phyloP scores from a whole-genome alignment of 2,888 invertebrate species.

The Macroteleia sp. region DNA sequence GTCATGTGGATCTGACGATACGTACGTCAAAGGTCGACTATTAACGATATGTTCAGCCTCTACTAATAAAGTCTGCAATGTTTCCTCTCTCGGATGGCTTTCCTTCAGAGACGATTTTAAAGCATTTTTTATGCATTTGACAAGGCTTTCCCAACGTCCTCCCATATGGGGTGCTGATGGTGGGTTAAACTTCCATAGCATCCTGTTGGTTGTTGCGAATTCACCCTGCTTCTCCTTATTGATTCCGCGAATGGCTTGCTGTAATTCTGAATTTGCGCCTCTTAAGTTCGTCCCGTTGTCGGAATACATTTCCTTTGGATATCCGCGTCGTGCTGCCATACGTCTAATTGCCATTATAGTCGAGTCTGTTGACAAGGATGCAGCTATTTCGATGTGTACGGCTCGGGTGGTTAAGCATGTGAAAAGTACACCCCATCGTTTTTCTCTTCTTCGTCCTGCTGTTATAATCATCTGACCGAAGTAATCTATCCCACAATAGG shows the following conservation, averaged over 20 bases:
- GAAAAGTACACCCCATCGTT: constrained; percentile 65
- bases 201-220: no score
- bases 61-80: background rate
- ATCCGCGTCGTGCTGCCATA: no score
- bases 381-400: constrained; percentile 61
- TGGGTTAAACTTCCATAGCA: background rate
- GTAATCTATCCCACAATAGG: background rate
- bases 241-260: no score
- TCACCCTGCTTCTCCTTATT: no score
- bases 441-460: no score
- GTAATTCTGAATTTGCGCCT: no score
- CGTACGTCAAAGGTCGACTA: background rate
- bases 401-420: constrained; percentile 64
- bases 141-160: background rate
- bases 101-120: background rate
- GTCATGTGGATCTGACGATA: background rate
- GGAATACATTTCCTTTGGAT: no score
- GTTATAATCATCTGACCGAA: no score
- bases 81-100: background rate
- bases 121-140: background rate
- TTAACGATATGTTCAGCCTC: background rate
- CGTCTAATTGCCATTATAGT: no score
- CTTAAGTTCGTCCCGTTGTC: no score
- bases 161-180: background rate
- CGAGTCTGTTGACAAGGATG: no score